phyloP scores from a whole-genome alignment of 2,113 vertebrate genomes.

The Petromus typicus region DNA sequence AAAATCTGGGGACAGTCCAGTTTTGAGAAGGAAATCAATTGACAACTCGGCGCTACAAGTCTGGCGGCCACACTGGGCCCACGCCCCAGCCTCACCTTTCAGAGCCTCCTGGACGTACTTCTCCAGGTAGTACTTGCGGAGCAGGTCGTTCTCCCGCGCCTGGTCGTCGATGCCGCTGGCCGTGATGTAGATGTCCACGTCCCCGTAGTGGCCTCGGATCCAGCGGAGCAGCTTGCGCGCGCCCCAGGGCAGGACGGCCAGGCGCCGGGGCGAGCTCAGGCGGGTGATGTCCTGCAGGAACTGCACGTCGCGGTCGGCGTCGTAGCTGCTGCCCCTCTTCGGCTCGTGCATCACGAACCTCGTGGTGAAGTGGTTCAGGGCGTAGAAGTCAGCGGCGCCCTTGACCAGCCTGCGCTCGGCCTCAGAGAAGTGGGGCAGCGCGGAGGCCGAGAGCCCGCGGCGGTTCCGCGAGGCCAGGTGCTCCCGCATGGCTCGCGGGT shows the following conservation, averaged over 20 bases:
- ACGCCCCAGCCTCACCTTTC: constrained; percentile 90
- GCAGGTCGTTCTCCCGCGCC: constrained; percentile 88
- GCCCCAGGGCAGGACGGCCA: constrained; percentile 93
- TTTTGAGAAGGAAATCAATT: background rate
- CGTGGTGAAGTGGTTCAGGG: constrained; percentile 97
- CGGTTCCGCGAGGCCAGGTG: constrained; percentile 86
- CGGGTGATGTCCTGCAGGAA: constrained; percentile 92
- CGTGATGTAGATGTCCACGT: constrained; percentile 91
- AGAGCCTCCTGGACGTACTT: constrained; percentile 93
- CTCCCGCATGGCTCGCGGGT: constrained; percentile 89
- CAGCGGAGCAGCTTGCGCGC: constrained; percentile 91
- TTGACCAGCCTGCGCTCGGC: constrained; percentile 88
- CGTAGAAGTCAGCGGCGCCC: constrained; percentile 93
- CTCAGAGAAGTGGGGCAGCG: constrained; percentile 88
- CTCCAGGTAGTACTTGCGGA: constrained; percentile 92
- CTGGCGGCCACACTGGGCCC: background rate
- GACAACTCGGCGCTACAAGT: background rate
- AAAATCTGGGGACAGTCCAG: background rate
- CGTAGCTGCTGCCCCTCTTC: constrained; percentile 81
- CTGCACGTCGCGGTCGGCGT: constrained; percentile 87
- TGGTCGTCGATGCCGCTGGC: constrained; percentile 94
- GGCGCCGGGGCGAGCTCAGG: constrained; percentile 87
- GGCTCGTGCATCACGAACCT: constrained; percentile 89
- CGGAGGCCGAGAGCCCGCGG: constrained; percentile 82
- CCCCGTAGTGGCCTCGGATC: constrained; percentile 91